Percentiles rank a stretch among this genome's conserved stretches.
Evolutionary conservation across 2,888 invertebrate species (phyloP).

Genomic region (Deilephila porcellus): DNA sequence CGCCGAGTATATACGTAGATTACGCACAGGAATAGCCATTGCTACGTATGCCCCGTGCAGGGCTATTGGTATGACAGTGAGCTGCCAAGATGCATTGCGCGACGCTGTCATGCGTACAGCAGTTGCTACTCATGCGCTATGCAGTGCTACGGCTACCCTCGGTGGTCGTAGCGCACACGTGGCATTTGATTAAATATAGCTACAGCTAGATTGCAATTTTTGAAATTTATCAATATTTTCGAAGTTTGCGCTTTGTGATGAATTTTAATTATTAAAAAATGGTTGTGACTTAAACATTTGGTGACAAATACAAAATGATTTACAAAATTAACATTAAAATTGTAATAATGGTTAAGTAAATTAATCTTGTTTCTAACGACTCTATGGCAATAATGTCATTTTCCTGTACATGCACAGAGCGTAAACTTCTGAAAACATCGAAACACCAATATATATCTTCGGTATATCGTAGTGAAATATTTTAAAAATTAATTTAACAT

Average conservation of each 20-base stretch:
- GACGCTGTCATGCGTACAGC: not conserved
- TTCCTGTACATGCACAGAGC: not conserved
- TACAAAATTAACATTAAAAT: conserved; percentile 18
- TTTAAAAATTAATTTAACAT: not conserved
- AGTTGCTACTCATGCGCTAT: not conserved
- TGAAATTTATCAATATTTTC: conserved; percentile 3
- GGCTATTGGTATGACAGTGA: conserved; percentile 2
- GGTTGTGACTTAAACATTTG: conserved; percentile 20
- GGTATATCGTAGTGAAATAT: conserved; percentile 2
- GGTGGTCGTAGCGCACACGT: not conserved
- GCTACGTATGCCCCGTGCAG: not conserved
- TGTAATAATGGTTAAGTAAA: not conserved
- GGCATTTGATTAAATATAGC: not conserved
- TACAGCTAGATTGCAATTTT: conserved; percentile 12
- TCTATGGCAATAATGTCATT: conserved; percentile 12
- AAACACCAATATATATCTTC: conserved; percentile 18
- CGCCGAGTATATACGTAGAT: too few species aligned
- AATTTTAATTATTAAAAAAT: conserved; percentile 14
- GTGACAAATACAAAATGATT: conserved; percentile 11
- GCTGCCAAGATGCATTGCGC: not conserved
- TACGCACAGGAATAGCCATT: not conserved
- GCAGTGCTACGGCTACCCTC: not conserved
- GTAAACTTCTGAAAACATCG: conserved; percentile 17
- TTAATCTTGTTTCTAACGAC: not conserved
- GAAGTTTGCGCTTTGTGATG: conserved; percentile 19